Conservation (phyloP, 1,140 invertebrate species). For the Tetraneura akinire region DNA sequence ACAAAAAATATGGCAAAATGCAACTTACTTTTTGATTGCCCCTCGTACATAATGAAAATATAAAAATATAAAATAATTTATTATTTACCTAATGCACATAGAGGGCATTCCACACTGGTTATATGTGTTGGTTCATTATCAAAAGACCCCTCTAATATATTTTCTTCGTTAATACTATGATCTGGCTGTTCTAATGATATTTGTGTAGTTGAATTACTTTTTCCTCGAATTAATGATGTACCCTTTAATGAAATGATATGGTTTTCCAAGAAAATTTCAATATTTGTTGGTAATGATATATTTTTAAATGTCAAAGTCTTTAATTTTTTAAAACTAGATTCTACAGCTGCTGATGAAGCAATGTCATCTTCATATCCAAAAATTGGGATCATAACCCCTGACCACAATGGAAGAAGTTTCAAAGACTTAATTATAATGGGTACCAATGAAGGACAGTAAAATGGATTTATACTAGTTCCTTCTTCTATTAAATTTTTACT, state of each 20-base stretch:
- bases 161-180: neutral
- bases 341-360: neutral
- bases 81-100: too few species aligned
- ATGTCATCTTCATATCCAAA: neutral
- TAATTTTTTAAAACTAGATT: too few species aligned
- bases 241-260: neutral
- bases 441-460: neutral
- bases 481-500: neutral
- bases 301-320: neutral
- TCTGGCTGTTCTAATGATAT: neutral
- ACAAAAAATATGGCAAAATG: too few species aligned
- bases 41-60: too few species aligned
- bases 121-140: too few species aligned
- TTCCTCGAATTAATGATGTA: neutral
- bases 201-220: neutral
- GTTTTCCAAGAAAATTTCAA: neutral
- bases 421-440: neutral
- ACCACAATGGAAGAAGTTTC: too few species aligned
- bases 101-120: too few species aligned
- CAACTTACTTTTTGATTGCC: too few species aligned
- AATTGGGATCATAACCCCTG: too few species aligned
- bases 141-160: too few species aligned
- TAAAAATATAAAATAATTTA: too few species aligned
- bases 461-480: neutral
- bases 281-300: neutral